Base-by-base conservation (phyloP, 2,888 invertebrate species). In the Empis stercorea region DNA sequence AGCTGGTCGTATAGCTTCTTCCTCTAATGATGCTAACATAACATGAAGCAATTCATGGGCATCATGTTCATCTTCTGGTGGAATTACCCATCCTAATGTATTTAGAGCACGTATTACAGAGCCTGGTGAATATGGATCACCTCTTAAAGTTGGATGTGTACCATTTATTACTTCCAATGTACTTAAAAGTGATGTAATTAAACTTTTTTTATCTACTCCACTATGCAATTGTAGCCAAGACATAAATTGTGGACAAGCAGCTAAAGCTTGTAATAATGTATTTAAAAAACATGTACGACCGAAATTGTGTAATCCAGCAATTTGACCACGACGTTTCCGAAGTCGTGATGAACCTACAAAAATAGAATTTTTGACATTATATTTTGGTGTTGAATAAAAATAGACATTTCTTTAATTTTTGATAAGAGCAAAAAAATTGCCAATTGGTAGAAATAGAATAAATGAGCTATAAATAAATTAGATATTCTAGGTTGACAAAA, bases 201-300 rank as follows among this genome's bases (percentile, higher is more conserved):
- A 78, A 62, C 80, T 81, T 55, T 80, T 82, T 56, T 81, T 78
- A 52, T 77, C 78, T 27, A 73, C 71, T 54, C 78, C 78, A 48
- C 68, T 66, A 51, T 73, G 71, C 51, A 74, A 71, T 57, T 80
- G 78, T 30, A 94, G 71, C 94, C 94, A 95, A 13, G 78, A 76
- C 49, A 85, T 78, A 61, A 94, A 87, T 51, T 79, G 79, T 34
- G 88, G 84, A 65, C 89, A 89, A 4, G 92, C 85, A 20, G 93
- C 88, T 55, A 94, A 71, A 3, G 91, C 87, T 71, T 95, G 95
- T 23, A 95, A 73, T 42, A 94, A 72, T 0, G 93, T 87, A 71
- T 95, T 95, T 46, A 95, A 71, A 65, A 94, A 95, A 68, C 95
- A 95, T 1, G 93, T 92, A 56, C 87, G 83, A 38, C 94, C 94